Base-by-base conservation (phyloP, 64 coral and sea anemone species). In the Pachyseris speciosa region DNA sequence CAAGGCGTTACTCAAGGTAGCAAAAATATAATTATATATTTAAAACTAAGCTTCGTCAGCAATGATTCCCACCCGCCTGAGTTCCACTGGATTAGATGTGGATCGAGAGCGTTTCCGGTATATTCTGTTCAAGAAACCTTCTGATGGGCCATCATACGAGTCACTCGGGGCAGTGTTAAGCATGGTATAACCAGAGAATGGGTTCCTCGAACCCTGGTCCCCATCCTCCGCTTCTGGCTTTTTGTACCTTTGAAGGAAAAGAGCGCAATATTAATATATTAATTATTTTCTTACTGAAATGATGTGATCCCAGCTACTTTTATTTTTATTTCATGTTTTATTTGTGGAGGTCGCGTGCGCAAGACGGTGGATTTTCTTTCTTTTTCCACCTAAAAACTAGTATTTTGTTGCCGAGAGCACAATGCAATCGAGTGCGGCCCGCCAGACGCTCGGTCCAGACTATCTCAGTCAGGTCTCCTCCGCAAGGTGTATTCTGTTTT, bases 141-240 rank as follows among this genome's bases (percentile, higher is more conserved):
- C 20, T n/a, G 53, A 26, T 41, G 60, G 22, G 22, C 32, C 12
- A 0, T 63, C 77, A 3, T 9, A n/a, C 2, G 77, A 38, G 77
- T 81, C 77, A 29, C 11, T 81, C 2, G 77, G 77, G 63, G 51
- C 77, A 10, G 77, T 61, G 53, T 81, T 34, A 10, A 81, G 53
- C 77, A 61, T 61, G 0, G 49, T 92, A 39, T 92, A 92, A 38
- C 89, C 89, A 20, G 78, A 83, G 79, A 92, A 92, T 8, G 89
- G 89, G 43, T 84, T 80, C 17, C 80, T 69, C 9, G 70, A 44
- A 13, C 89, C 89, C 7, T 33, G 12, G 31, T 64, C 50, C 5
- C 67, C 66, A 31, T 92, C 89, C 7, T 92, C 78, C 12, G 68
- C 64, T 12, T 92, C 89, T 17, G 79, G 89, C 42, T 92, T 92